These are phyloP conservation scores for Calyptommatus sinebrachiatus DNA, from an alignment of 2,113 vertebrate species.

Conservation along the genomic window DNA sequence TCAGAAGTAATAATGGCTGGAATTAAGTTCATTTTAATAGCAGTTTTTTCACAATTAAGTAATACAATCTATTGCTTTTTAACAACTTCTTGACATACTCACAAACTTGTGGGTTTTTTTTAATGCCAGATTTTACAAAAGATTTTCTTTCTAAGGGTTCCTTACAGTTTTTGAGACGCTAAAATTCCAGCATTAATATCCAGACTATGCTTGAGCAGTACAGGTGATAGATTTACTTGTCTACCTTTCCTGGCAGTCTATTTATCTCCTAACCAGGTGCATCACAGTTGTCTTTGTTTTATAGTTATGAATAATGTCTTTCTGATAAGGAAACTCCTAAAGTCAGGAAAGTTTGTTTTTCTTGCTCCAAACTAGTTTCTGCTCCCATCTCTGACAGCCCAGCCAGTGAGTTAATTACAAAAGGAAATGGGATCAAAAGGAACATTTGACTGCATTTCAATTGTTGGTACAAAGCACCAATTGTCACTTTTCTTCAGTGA, in stretches of 20 bases:
- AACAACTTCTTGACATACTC: not conserved
- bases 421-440: conserved; percentile 18
- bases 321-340: conserved; percentile 36
- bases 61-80: not conserved
- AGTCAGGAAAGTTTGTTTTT: conserved; percentile 43
- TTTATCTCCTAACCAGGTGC: conserved; percentile 35
- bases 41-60: not conserved
- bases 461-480: conserved; percentile 28
- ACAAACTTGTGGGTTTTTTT: not conserved
- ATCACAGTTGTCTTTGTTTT: conserved; percentile 41
- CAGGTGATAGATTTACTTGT: conserved; percentile 39
- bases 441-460: conserved; percentile 13
- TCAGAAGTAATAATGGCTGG: not conserved
- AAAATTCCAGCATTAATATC: conserved; percentile 43
- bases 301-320: conserved; percentile 34
- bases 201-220: conserved; percentile 20
- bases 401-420: conserved; percentile 35
- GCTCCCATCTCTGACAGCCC: conserved; percentile 20
- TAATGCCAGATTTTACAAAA: not conserved
- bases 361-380: conserved; percentile 13
- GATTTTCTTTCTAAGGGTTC: conserved; percentile 26
- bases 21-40: not conserved
- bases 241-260: conserved; percentile 35
- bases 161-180: conserved; percentile 25
- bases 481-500: conserved; percentile 19